Evolutionary conservation across 2,113 vertebrate species (phyloP), one percentile per base, ranked within the genome.

Genomic region (Lampris incognitus): DNA sequence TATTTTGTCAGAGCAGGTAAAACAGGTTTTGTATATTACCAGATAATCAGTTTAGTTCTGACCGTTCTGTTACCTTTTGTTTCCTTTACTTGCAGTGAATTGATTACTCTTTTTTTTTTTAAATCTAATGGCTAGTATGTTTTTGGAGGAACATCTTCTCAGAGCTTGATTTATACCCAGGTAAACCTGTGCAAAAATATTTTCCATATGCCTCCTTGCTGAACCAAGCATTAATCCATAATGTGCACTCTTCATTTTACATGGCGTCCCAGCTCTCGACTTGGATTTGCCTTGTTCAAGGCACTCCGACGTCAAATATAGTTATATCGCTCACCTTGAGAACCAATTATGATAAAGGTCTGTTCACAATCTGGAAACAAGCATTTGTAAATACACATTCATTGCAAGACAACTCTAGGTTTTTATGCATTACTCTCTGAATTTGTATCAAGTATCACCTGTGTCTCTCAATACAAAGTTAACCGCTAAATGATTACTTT

Each of bases 331-430:
- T 10, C 56, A 58, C 8, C 56, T 63, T 13, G 1, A 13, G 9
- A 74, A 78, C 39, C 49, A 83, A 78, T 87, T 54, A 54, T 13
- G 10, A 13, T 90, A 80, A 90, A 89, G 85, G 83, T 78, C 59
- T 80, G 38, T 3, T 85, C 81, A 66, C 10, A 24, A 69, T 67
- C 38, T 74, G 51, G 51, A 54, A 76, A 76, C 62, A 50, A 66
- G 57, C 64, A 78, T 73, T 55, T 66, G 51, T 57, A 60, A 71
- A 52, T 73, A 66, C 61, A 56, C 62, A 79, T 72, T 79, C 59
- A 74, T 57, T 81, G 72, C 67, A 81, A 24, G 56, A n/a, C 44
- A n/a, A 74, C 9, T 3, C 5, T 76, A 39, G 36, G 70, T 5
- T 8, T 62, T 63, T 3, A 59, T 38, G 2, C 58, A 37, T 69